Conservation (phyloP, 2,888 invertebrate species). For the Lathronympha strigana region DNA sequence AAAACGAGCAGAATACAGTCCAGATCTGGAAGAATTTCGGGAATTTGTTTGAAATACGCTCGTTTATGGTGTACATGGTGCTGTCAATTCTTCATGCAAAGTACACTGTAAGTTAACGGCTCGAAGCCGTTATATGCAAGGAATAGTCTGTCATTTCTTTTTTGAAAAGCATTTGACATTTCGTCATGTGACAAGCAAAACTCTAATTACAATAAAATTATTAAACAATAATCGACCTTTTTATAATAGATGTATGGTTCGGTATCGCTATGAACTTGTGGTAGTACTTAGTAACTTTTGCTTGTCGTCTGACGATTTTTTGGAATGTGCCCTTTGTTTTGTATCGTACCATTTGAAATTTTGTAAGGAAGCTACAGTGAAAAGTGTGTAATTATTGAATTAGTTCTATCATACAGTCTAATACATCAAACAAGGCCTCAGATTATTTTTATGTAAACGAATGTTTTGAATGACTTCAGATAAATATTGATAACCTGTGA, state of each 20-base stretch:
- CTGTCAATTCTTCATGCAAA: slow-evolving; percentile 39
- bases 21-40: no score
- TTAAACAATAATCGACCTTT: no score
- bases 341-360: neutral
- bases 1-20: no score
- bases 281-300: no score
- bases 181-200: no score
- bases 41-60: no score
- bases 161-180: slow-evolving; percentile 10
- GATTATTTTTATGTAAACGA: neutral
- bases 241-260: no score
- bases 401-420: no score
- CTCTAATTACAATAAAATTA: no score
- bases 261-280: no score
- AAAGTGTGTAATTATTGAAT: neutral
- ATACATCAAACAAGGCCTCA: neutral
- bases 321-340: neutral
- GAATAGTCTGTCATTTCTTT: neutral
- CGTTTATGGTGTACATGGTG: slow-evolving; percentile 30
- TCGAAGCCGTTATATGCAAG: neutral
- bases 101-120: neutral
- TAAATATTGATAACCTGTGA: neutral
- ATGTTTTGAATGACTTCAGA: neutral
- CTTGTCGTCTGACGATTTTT: no score
- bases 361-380: neutral